phyloP scores from a whole-genome alignment of 64 coral and sea anemone genomes.

The Porites australiensis region DNA sequence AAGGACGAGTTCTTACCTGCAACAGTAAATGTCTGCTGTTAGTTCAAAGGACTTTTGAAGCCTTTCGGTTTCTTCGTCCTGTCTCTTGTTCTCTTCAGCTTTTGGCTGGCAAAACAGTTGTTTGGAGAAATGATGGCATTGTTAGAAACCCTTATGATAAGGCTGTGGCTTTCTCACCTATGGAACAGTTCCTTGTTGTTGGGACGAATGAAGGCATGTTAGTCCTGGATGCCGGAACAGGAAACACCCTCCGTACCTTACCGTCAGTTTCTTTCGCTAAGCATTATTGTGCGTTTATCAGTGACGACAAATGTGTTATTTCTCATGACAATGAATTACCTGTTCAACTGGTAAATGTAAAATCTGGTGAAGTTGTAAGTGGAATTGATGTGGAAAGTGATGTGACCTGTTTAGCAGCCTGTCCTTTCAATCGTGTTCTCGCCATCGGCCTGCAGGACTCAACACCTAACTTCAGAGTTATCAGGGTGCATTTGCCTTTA shows the following conservation, averaged over 20 bases:
- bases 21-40: slow-evolving; percentile 7
- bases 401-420: no score
- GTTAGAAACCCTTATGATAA: no score
- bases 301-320: not conserved
- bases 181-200: not conserved
- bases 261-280: not conserved
- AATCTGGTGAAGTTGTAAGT: no score
- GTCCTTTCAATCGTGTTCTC: no score
- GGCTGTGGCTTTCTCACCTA: not conserved
- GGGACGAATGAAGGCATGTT: not conserved
- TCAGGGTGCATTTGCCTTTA: no score
- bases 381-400: no score
- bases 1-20: not conserved
- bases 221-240: not conserved
- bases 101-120: not conserved
- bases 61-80: no score
- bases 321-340: not conserved
- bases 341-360: no score
- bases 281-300: not conserved
- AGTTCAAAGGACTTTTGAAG: not conserved
- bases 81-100: not conserved
- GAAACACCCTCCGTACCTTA: not conserved
- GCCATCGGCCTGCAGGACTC: no score
- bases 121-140: not conserved
- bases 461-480: no score